Evolutionary conservation across 2,113 vertebrate species (phyloP).

Genomic region (Hippolais icterina): DNA sequence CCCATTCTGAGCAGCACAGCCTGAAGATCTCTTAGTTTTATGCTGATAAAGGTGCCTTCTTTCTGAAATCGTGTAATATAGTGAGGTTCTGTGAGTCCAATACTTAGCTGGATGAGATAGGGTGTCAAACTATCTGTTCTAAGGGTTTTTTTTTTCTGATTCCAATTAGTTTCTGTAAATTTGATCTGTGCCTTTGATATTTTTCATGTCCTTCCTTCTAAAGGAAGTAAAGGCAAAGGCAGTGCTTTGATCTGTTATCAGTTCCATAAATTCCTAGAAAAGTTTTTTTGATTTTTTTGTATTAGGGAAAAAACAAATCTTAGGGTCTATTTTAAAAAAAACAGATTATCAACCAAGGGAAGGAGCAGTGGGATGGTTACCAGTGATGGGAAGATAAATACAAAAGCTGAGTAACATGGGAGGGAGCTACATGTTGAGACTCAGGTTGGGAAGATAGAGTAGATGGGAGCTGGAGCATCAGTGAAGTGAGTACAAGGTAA

Average conservation of each 20-base stretch:
- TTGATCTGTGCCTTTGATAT: not conserved
- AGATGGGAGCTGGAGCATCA: not conserved
- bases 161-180: not conserved
- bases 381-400: not conserved
- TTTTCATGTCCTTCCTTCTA: not conserved
- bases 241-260: not conserved
- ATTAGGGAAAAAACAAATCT: not conserved
- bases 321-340: not conserved
- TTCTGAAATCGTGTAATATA: not conserved
- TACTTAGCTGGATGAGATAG: not conserved
- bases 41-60: not conserved
- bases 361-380: not conserved
- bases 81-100: not conserved
- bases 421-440: not conserved
- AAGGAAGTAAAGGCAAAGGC: not conserved
- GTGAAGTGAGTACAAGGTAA: not conserved
- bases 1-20: not conserved
- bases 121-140: not conserved
- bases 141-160: not conserved
- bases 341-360: not conserved
- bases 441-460: not conserved
- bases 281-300: not conserved
- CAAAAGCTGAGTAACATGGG: not conserved
- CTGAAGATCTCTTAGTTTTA: not conserved
- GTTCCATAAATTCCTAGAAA: not conserved